These are phyloP conservation scores for Rhogogaster chlorosoma DNA, from an alignment of 2,888 invertebrate species.

Conservation along the genomic window DNA sequence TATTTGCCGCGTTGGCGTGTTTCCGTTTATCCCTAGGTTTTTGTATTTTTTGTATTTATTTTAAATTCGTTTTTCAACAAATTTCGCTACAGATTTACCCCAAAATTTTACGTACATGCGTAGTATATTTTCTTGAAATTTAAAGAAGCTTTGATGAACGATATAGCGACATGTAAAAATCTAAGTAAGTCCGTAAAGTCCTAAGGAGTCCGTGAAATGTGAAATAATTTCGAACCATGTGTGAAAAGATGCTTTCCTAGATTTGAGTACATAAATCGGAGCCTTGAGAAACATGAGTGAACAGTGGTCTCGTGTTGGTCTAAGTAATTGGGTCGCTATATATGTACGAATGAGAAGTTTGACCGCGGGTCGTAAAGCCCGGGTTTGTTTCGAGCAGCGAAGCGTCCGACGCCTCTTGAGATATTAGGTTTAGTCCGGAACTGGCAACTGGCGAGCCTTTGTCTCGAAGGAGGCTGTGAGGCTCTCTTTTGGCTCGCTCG, in stretches of 20 bases:
- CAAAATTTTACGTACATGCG: not conserved
- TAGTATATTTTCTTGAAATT: not conserved
- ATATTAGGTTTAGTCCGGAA: conserved; percentile 58
- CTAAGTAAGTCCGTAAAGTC: too few species aligned
- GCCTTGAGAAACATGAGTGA: not conserved
- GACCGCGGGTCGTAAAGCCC: conserved; percentile 32
- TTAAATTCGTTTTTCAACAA: not conserved
- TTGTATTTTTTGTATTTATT: not conserved
- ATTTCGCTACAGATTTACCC: not conserved
- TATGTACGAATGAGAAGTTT: conserved; percentile 43
- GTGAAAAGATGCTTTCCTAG: not conserved
- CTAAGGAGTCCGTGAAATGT: too few species aligned
- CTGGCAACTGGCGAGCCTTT: conserved; percentile 55
- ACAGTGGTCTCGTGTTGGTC: conserved; percentile 54
- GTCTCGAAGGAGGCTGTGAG: conserved; percentile 18
- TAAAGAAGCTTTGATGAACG: not conserved
- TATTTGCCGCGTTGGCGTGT: not conserved
- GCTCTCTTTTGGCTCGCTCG: not conserved
- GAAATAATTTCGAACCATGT: too few species aligned
- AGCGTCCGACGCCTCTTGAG: conserved; percentile 49
- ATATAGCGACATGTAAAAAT: too few species aligned
- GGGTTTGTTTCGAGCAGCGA: conserved; percentile 38
- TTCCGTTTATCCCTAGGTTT: not conserved
- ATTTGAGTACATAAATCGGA: not conserved
- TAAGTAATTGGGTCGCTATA: conserved; percentile 62